Base-by-base conservation (phyloP, 2,113 vertebrate genomes). In the Saimiri boliviensis region DNA sequence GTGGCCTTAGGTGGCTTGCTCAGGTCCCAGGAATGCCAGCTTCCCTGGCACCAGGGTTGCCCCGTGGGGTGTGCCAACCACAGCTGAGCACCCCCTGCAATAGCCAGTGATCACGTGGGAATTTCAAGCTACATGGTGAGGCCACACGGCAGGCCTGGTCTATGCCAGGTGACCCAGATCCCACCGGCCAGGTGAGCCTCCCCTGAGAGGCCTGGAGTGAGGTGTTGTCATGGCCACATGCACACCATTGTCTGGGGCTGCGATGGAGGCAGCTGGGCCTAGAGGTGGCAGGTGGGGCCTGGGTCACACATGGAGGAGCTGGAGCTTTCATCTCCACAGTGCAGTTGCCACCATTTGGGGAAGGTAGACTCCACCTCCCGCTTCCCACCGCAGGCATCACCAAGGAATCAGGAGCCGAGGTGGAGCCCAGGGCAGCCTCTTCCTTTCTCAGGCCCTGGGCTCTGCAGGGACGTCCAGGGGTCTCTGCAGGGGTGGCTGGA, bases 391-490 rank as follows among this genome's bases (percentile, higher is more conserved):
- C 95, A 95, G 97, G 96, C 97, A 94, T 97, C 95, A 96, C 98
- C 98, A 97, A 97, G 97, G 97, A 98, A 97, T 40, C 96, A 98
- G 98, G 98, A 96, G 96, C 97, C 97, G 95, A 97, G 96, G 97
- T 98, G 98, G 98, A 96, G 97, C 97, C 94, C 93, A 97, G 98
- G 90, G 96, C 97, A 95, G 5, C 25, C 13, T 37, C 42, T 56
- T 52, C 30, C n/a, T 66, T 23, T 49, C 97, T 97, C 94, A 95
- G 95, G 96, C 90, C 97, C 77, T 83, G 96, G 94, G 97, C 95
- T 97, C 95, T 93, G 84, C 91, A 91, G 96, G 95, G 70, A 52
- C 16, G 14, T 23, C 73, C 73, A 4, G 13, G 2, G 11, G 47
- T 45, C 47, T 35, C 1, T 0, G 9, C 32, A n/a, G 37, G 32